Conservation (phyloP, 2,797 vertebrate species). For the Cephalopachus bancanus region DNA sequence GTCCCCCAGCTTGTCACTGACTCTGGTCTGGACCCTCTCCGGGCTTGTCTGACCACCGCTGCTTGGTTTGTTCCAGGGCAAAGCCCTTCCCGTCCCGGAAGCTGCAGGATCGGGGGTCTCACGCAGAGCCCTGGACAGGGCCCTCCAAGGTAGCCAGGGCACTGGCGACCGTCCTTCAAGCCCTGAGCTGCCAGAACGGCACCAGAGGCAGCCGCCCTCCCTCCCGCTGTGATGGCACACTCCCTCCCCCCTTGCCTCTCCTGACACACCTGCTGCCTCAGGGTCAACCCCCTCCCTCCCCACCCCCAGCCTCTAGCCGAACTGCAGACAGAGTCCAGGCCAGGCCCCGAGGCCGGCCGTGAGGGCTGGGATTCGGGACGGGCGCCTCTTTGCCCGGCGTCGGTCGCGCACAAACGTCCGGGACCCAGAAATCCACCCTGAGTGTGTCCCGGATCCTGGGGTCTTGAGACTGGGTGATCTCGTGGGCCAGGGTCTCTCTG, state of each 20-base stretch:
- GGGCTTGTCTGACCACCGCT: neutral
- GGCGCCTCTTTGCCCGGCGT: neutral
- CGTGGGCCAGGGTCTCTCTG: neutral
- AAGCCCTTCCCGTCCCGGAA: neutral
- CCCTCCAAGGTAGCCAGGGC: neutral
- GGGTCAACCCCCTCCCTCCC: too few relatives aligned
- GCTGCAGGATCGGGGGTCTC: neutral
- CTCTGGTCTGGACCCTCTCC: fast-evolving
- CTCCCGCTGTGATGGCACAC: too few relatives aligned
- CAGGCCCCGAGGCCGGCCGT: neutral
- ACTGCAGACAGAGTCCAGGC: too few relatives aligned
- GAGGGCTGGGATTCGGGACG: neutral
- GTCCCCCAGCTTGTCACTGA: too few relatives aligned
- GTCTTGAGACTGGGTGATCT: neutral
- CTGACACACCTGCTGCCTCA: too few relatives aligned
- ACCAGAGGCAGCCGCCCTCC: too few relatives aligned
- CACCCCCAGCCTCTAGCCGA: too few relatives aligned
- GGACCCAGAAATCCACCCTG: neutral
- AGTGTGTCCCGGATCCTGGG: neutral
- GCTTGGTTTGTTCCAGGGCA: too few relatives aligned
- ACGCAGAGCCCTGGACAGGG: neutral
- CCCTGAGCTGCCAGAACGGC: neutral
- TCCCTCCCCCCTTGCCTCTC: too few relatives aligned
- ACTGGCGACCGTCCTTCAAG: neutral
- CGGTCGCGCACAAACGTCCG: neutral